Conservation (phyloP, 2,888 invertebrate species). For the Drosophila eohydei region DNA sequence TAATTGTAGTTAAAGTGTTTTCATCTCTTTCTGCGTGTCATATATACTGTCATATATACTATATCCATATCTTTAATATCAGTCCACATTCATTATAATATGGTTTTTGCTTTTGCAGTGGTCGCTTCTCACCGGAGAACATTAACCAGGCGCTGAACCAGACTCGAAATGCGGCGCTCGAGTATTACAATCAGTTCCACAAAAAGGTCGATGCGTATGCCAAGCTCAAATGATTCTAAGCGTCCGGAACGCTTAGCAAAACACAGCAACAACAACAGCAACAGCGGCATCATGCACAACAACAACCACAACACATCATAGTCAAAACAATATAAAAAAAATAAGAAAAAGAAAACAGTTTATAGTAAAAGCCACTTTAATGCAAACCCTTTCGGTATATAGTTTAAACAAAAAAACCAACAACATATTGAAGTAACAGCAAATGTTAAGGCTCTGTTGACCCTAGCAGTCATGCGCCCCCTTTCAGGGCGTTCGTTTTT, state of each 20-base stretch:
- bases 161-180: slow-evolving; percentile 88
- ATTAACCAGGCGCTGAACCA: slow-evolving; percentile 90
- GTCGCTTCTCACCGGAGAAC: slow-evolving; percentile 91
- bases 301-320: slow-evolving; percentile 56
- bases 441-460: slow-evolving; percentile 12
- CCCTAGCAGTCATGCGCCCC: background rate
- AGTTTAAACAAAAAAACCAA: slow-evolving; percentile 29
- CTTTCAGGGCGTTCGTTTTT: slow-evolving; percentile 6
- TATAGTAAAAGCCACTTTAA: slow-evolving; percentile 35
- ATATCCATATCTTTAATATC: background rate
- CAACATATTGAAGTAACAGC: slow-evolving; percentile 15
- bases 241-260: slow-evolving; percentile 70
- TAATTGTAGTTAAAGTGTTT: background rate
- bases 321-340: slow-evolving; percentile 32
- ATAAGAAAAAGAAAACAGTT: slow-evolving; percentile 4
- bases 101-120: slow-evolving; percentile 85
- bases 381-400: slow-evolving; percentile 44
- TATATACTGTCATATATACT: background rate
- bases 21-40: background rate
- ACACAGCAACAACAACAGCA: slow-evolving; percentile 8
- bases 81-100: background rate
- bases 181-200: slow-evolving; percentile 91
- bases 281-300: slow-evolving; percentile 18
- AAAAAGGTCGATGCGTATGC: slow-evolving; percentile 91
- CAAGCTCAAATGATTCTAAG: slow-evolving; percentile 88